These are phyloP conservation scores for Acanthosepion lycidas DNA, from an alignment of 2,888 invertebrate genomes.

Conservation along the genomic window DNA sequence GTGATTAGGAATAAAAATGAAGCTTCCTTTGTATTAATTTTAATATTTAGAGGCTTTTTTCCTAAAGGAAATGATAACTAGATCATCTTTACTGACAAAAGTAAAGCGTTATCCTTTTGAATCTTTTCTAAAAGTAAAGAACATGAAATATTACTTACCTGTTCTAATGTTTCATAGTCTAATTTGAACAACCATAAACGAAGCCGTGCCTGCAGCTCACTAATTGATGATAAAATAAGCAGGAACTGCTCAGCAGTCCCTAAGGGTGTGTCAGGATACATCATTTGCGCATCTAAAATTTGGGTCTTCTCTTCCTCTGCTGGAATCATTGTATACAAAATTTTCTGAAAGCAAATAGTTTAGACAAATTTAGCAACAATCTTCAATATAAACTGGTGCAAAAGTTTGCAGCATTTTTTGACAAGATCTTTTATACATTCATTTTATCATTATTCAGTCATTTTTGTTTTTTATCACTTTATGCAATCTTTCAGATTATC, in stretches of 20 bases:
- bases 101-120: no score
- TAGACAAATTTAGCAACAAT: neutral
- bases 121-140: no score
- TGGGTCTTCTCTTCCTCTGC: conserved; percentile 96
- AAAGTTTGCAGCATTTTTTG: no score
- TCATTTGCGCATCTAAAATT: conserved; percentile 95
- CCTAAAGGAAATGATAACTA: no score
- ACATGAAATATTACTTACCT: conserved; percentile 77
- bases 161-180: conserved; percentile 96
- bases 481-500: no score
- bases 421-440: no score
- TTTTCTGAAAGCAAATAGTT: conserved; percentile 80
- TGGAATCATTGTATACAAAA: conserved; percentile 95
- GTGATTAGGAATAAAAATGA: no score
- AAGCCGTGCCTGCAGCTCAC: conserved; percentile 92
- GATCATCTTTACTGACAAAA: no score
- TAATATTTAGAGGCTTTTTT: no score
- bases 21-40: no score
- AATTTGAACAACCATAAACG: conserved; percentile 99
- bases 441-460: no score
- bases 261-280: conserved; percentile 88
- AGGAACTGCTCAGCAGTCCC: conserved; percentile 99
- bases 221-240: conserved; percentile 95
- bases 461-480: no score
- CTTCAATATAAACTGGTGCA: neutral